A percentile compares a stretch with the other conserved stretches of the same genome.
Evolutionary conservation across 2,797 vertebrate genomes (phyloP).

Genomic region (Masticophis lateralis): DNA sequence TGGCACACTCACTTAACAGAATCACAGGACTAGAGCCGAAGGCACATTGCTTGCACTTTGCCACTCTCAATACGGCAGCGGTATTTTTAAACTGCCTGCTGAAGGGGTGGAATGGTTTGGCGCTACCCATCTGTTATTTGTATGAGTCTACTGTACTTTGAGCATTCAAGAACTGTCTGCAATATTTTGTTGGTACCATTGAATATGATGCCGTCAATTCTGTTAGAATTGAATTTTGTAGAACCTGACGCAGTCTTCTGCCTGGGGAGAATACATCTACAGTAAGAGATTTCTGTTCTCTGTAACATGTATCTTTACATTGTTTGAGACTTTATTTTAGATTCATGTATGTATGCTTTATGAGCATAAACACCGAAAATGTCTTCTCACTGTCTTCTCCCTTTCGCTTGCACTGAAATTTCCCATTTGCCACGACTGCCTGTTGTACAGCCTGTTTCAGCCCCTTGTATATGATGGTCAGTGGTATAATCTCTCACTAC

Average conservation of each 20-base stretch:
- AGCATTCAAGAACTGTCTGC: conserved; percentile 66
- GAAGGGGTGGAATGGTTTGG: conserved; percentile 65
- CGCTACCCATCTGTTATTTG: conserved; percentile 83
- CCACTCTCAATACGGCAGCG: conserved; percentile 21
- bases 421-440: conserved; percentile 76
- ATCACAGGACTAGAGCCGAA: not conserved
- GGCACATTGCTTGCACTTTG: conserved; percentile 17
- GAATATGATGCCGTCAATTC: conserved; percentile 83
- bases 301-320: conserved; percentile 77
- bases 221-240: conserved; percentile 88
- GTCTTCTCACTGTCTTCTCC: conserved; percentile 60
- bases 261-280: conserved; percentile 79
- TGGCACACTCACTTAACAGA: conserved; percentile 11
- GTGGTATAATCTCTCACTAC: conserved; percentile 75
- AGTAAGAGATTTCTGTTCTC: conserved; percentile 91
- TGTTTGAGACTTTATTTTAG: conserved; percentile 63
- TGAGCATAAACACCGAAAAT: conserved; percentile 73
- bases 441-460: conserved; percentile 71
- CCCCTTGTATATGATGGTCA: conserved; percentile 76
- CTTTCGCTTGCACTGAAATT: conserved; percentile 71
- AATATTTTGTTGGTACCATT: conserved; percentile 74
- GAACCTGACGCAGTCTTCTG: conserved; percentile 82
- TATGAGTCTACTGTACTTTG: conserved; percentile 76
- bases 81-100: conserved; percentile 55
- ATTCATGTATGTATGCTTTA: conserved; percentile 71